Base-by-base conservation (phyloP, 2,797 vertebrate genomes). In the Phoxinus dragarum region DNA sequence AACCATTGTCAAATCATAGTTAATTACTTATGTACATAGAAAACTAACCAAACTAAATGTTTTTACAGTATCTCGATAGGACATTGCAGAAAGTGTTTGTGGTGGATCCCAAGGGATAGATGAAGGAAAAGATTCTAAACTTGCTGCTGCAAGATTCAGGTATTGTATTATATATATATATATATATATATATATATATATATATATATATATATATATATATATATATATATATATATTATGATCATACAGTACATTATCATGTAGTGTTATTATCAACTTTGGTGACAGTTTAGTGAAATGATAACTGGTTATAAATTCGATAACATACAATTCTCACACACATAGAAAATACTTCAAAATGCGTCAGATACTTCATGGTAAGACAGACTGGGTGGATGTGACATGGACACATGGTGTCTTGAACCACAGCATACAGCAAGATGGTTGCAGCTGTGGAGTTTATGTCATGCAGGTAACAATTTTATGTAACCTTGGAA, bases 381-480 rank as follows among this genome's bases (percentile, higher is more conserved):
- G 8, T 5, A 64, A 64, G 3, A 64, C n/a, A 10, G 76, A 78
- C 12, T 78, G 75, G 34, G 54, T 78, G 54, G 54, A 78, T 78
- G 56, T 44, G 21, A 42, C 14, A 64, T 78, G 56, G 76, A 78
- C 56, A 61, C 3, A 27, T 17, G 76, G 54, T 42, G 56, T 78
- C 36, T 61, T 78, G 54, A 61, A 40, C 6, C 75, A 78, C 75
- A 61, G 3, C 19, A 40, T 16, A n/a, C 54, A 78, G 12, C 6
- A 61, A 61, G 54, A 78, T 61, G 7, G 21, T 42, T 78, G 2
- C 54, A 78, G n/a, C 75, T 78, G 75, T 78, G 75, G 75, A 16
- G 38, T 42, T 17, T 78, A n/a, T 71, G 75, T 78, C 23, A 78
- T 78, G 76, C 76, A 78, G 38, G 76, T 78, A 42, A 78, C 36